These are phyloP conservation scores for Sardinella longiceps DNA, from an alignment of 2,797 vertebrate species.

Conservation along the genomic window DNA sequence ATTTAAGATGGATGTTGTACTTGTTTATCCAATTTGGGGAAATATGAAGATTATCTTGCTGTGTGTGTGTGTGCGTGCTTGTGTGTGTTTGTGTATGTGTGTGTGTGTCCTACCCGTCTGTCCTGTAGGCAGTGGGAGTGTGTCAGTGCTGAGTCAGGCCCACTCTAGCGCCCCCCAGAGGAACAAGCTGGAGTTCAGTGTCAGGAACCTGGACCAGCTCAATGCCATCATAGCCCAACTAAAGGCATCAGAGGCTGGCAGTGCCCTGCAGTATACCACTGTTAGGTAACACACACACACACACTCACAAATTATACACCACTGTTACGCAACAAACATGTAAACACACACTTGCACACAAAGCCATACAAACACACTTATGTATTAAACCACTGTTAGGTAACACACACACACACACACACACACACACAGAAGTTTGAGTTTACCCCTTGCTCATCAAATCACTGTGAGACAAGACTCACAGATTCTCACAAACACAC, in stretches of 20 bases:
- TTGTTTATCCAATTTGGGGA: not conserved
- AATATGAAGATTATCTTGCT: not conserved
- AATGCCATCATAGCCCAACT: slow-evolving; percentile 72
- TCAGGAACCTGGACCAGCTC: slow-evolving; percentile 64
- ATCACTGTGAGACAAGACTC: not conserved
- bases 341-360: not conserved
- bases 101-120: not conserved
- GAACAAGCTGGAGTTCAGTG: slow-evolving; percentile 83
- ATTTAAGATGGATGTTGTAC: not conserved
- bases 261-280: slow-evolving; percentile 65
- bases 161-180: slow-evolving; percentile 50
- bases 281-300: slow-evolving; percentile 70
- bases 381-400: slow-evolving; percentile 25
- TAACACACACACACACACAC: not conserved
- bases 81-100: too few relatives aligned
- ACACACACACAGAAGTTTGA: not conserved
- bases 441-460: not conserved
- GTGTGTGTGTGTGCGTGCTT: too few relatives aligned
- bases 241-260: slow-evolving; percentile 65
- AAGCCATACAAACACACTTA: not conserved
- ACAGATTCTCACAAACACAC: not conserved
- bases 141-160: slow-evolving; percentile 74
- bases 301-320: slow-evolving; percentile 38
- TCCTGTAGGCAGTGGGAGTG: slow-evolving; percentile 57
- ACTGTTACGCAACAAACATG: not conserved